Evolutionary conservation across 2,797 vertebrate genomes (phyloP), one percentile per base, ranked within the genome.

Genomic region (Naso thynnoides): DNA sequence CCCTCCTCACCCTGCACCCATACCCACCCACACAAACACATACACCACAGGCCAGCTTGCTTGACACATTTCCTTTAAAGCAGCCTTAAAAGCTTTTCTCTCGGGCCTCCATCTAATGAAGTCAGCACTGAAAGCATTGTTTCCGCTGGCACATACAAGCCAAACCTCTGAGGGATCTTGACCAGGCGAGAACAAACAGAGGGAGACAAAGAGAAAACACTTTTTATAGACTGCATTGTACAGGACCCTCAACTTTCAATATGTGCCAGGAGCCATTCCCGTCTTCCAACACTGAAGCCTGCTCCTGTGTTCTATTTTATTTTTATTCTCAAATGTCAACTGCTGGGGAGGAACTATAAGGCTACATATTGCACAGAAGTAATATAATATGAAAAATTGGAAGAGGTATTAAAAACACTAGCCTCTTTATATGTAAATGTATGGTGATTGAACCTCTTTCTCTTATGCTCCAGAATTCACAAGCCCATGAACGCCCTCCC

Each of bases 21-120:
- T 39, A 44, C 29, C 65, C 53, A 50, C 82, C 74, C 73, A 85
- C 83, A 47, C 78, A 75, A 59, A 84, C 72, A 60, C 72, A 82
- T 78, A 49, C 79, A 83, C 79, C 68, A 66, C 85, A 84, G 84
- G 87, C 72, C 81, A 67, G 76, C 50, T 79, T 76, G 75, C 82
- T 78, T 88, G 82, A 86, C 75, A 83, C 73, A 54, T 88, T 88
- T 89, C 78, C 79, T 89, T 91, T 88, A 84, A 88, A 86, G 77
- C 81, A 24, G 69, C 78, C 86, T 88, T 89, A 87, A 92, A 92
- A 90, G 81, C 83, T 60, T 85, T 84, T 83, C 83, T 91, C 86
- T 65, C 74, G 82, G 80, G 86, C 63, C n/a, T 88, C 88, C 86
- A 67, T 89, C 84, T 91, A 92, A 94, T 93, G 88, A 93, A 91